A percentile compares a stretch with the other conserved stretches of the same genome.
phyloP scores from a whole-genome alignment of 2,888 invertebrate genomes.

The Neuroscelio doddi region DNA sequence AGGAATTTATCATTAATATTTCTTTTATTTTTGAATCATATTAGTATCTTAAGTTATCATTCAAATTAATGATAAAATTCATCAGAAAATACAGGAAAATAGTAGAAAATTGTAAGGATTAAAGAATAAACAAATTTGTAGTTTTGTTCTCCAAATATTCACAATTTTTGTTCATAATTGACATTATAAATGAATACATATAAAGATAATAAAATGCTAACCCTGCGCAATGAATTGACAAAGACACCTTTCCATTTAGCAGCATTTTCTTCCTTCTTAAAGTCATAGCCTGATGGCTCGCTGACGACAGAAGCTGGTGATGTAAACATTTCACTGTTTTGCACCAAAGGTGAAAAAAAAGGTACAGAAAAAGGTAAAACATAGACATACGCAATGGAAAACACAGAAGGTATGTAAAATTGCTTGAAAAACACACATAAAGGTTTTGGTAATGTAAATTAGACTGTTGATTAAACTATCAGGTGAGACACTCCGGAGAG shows the following conservation, averaged over 20 bases:
- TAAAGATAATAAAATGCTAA: constrained; percentile 66
- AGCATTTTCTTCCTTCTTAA: constrained; percentile 89
- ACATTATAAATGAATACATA: too few relatives aligned
- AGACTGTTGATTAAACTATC: not conserved
- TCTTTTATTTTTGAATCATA: too few relatives aligned
- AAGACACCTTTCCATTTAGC: constrained; percentile 95
- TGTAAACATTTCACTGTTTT: constrained; percentile 67
- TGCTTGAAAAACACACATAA: constrained; percentile 13
- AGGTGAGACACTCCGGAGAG: constrained; percentile 24
- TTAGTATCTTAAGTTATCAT: too few relatives aligned
- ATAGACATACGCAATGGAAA: constrained; percentile 38
- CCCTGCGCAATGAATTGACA: constrained; percentile 89
- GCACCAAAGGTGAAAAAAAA: constrained; percentile 38
- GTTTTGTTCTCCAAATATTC: too few relatives aligned
- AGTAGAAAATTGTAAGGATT: too few relatives aligned
- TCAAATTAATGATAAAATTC: too few relatives aligned
- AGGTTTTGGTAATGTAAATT: not conserved
- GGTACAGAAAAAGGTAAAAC: constrained; percentile 40
- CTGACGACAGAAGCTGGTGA: constrained; percentile 73
- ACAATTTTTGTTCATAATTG: too few relatives aligned
- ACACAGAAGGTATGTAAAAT: constrained; percentile 5
- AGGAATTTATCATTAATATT: too few relatives aligned
- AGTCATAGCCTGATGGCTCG: constrained; percentile 81
- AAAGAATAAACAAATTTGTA: not conserved
- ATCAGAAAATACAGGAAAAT: too few relatives aligned